phyloP scores from a whole-genome alignment of 2,888 invertebrate genomes.

The Lepidonotus clava region DNA sequence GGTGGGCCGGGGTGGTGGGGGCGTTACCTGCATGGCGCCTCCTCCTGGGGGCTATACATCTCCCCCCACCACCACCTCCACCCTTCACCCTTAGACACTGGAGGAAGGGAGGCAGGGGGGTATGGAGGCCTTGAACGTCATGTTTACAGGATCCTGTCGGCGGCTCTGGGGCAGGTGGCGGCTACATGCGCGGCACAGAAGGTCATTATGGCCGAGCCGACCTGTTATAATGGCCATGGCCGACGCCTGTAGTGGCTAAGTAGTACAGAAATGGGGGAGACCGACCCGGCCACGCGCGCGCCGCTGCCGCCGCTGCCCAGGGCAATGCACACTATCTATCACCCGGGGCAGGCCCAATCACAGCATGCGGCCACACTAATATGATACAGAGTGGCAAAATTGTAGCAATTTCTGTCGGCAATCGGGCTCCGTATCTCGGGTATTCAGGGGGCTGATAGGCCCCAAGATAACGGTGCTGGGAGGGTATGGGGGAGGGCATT shows the following conservation, averaged over 20 bases:
- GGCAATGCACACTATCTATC: neutral
- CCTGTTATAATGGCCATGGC: neutral
- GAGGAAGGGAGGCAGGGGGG: too few relatives aligned
- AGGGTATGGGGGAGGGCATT: too few relatives aligned
- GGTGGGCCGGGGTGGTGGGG: neutral
- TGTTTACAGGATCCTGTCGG: neutral
- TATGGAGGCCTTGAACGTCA: too few relatives aligned
- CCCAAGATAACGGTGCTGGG: neutral
- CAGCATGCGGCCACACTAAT: neutral
- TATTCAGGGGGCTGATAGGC: conserved; percentile 11
- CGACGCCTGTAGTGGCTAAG: neutral
- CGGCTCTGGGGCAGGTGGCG: neutral
- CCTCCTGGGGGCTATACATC: too few relatives aligned
- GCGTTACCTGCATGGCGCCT: too few relatives aligned
- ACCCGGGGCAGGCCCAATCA: neutral
- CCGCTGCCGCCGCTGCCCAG: neutral
- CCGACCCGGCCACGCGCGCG: neutral
- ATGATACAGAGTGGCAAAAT: neutral
- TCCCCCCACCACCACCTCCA: too few relatives aligned
- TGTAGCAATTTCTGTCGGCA: conserved; percentile 13
- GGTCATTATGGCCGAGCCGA: neutral
- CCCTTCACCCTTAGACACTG: too few relatives aligned
- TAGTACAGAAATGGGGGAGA: neutral
- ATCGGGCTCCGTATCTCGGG: neutral
- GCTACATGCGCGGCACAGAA: neutral